These are phyloP conservation scores for Cotesia glomerata DNA, from an alignment of 1,140 invertebrate genomes.

Conservation along the genomic window DNA sequence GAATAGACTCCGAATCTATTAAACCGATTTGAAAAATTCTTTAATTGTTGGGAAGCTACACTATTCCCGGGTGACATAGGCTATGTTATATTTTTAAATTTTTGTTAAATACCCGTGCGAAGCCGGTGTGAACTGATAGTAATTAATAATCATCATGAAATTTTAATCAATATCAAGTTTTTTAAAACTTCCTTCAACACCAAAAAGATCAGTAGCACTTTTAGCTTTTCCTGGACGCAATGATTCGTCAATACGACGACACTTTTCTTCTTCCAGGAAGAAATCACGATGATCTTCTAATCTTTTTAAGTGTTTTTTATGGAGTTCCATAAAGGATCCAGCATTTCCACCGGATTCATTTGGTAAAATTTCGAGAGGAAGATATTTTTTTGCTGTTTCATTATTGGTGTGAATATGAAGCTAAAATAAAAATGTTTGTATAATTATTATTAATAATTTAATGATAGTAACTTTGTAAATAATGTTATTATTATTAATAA, in stretches of 20 bases:
- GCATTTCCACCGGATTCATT: slow-evolving; percentile 67
- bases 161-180: slow-evolving; percentile 74
- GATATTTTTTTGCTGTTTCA: slow-evolving; percentile 53
- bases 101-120: too few relatives aligned
- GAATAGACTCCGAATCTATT: too few relatives aligned
- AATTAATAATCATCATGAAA: too few relatives aligned
- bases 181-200: slow-evolving; percentile 74
- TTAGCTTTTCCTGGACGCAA: slow-evolving; percentile 70
- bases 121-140: too few relatives aligned
- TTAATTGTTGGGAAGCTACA: too few relatives aligned
- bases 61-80: too few relatives aligned
- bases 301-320: slow-evolving; percentile 55
- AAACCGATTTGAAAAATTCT: too few relatives aligned
- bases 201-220: slow-evolving; percentile 68
- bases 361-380: slow-evolving; percentile 63
- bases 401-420: slow-evolving; percentile 58
- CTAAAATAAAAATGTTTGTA: slow-evolving; percentile 47
- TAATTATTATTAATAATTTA: slow-evolving; percentile 18
- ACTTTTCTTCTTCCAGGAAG: slow-evolving; percentile 66
- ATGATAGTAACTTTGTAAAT: neutral
- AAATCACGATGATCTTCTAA: slow-evolving; percentile 64
- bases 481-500: neutral
- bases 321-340: slow-evolving; percentile 54
- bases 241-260: slow-evolving; percentile 67
- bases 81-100: too few relatives aligned